Conservation (phyloP, 2,113 vertebrate species). For the Myocastor coypus region DNA sequence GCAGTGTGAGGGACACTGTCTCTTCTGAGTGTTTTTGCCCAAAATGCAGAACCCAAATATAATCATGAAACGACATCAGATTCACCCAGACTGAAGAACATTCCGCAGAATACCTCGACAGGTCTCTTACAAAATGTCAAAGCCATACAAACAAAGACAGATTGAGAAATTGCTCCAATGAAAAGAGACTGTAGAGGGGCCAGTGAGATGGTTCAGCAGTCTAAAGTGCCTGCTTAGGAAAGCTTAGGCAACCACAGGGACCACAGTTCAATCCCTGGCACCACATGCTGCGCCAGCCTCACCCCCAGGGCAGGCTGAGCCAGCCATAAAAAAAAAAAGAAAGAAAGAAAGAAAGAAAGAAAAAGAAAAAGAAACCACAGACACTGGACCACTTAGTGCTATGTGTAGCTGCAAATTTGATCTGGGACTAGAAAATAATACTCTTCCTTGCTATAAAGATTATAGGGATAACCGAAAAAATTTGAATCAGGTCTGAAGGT, state of each 20-base stretch:
- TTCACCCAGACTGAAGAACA: not conserved
- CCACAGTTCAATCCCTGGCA: too few relatives aligned
- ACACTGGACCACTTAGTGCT: not conserved
- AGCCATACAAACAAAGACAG: conserved; percentile 26
- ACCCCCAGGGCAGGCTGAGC: too few relatives aligned
- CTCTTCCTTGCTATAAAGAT: not conserved
- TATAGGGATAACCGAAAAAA: not conserved
- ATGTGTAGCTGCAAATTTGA: not conserved
- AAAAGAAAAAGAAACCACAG: too few relatives aligned
- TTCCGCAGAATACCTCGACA: not conserved
- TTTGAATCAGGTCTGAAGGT: not conserved
- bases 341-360: too few relatives aligned
- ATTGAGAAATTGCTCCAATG: not conserved
- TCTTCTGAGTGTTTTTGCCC: not conserved
- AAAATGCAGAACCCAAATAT: not conserved
- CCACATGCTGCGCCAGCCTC: too few relatives aligned
- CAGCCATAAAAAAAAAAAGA: too few relatives aligned
- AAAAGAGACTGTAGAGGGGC: not conserved
- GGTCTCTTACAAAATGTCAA: not conserved
- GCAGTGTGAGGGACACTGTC: not conserved
- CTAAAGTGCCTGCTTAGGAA: too few relatives aligned
- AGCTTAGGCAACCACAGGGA: too few relatives aligned
- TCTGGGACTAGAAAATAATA: not conserved
- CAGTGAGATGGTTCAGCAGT: too few relatives aligned
- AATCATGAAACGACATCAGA: not conserved